These are phyloP conservation scores for Atrina japonica DNA, from an alignment of 2,888 invertebrate species.

Conservation along the genomic window DNA sequence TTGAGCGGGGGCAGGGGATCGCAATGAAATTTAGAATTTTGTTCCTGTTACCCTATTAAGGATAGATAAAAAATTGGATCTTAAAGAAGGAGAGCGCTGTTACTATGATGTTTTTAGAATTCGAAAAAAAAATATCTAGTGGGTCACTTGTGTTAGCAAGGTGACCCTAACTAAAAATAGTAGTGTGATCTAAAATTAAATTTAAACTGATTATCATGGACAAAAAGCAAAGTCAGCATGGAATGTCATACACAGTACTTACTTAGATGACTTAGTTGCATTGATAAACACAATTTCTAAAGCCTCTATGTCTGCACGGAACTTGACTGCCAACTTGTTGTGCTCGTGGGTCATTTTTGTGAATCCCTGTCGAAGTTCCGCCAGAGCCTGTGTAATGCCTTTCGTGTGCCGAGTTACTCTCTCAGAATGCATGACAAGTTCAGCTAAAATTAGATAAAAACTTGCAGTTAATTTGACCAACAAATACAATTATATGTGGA, in stretches of 20 bases:
- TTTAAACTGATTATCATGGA: too few species aligned
- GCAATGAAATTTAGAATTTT: too few species aligned
- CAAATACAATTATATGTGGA: not conserved
- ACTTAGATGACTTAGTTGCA: conserved; percentile 79
- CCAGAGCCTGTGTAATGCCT: conserved; percentile 77
- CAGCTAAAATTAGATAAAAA: conserved; percentile 76
- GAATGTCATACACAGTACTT: conserved; percentile 19
- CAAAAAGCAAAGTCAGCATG: too few species aligned
- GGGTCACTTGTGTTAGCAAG: too few species aligned
- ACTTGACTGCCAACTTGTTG: conserved; percentile 73
- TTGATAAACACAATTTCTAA: conserved; percentile 78
- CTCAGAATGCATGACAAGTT: conserved; percentile 80
- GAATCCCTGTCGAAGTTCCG: conserved; percentile 74
- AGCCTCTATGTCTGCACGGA: conserved; percentile 75
- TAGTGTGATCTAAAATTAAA: too few species aligned
- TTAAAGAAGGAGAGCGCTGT: too few species aligned
- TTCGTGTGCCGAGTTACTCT: conserved; percentile 78
- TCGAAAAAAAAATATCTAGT: too few species aligned
- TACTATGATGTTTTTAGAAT: too few species aligned
- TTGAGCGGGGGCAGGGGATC: too few species aligned
- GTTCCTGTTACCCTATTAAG: too few species aligned
- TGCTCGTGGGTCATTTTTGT: conserved; percentile 75
- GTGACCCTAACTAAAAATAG: too few species aligned
- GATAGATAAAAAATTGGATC: too few species aligned
- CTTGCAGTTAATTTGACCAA: not conserved